Evolutionary conservation across 2,888 invertebrate genomes (phyloP).

Genomic region (Cryptocephalus primarius): DNA sequence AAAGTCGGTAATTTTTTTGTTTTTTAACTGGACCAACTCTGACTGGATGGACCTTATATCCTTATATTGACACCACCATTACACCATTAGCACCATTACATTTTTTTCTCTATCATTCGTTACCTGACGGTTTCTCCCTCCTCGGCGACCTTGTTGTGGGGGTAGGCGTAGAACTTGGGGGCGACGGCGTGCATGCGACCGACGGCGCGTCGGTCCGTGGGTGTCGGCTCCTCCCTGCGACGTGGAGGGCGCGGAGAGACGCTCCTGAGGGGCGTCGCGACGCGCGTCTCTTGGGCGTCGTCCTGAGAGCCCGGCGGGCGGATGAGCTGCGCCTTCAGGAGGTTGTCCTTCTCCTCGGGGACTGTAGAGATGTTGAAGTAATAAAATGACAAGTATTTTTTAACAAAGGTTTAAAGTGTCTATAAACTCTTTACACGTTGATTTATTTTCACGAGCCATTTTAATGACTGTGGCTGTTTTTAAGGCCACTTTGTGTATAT

Average conservation of each 20-base stretch:
- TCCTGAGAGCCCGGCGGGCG: conserved; percentile 47
- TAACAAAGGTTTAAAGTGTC: neutral
- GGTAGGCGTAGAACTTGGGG: conserved; percentile 78
- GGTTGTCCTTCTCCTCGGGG: conserved; percentile 72
- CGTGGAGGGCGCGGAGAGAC: conserved; percentile 16
- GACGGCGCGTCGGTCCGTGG: neutral
- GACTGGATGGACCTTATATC: too few species aligned
- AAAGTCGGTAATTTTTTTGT: too few species aligned
- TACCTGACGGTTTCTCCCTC: conserved; percentile 66
- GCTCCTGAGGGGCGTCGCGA: conserved; percentile 20
- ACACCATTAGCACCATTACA: too few species aligned
- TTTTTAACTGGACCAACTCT: too few species aligned
- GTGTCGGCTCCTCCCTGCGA: neutral
- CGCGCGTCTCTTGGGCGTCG: conserved; percentile 17
- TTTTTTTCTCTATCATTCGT: too few species aligned
- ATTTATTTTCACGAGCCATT: neutral
- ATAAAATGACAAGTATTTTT: conserved; percentile 1
- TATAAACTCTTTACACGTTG: neutral
- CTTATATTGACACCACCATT: too few species aligned
- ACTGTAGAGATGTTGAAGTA: conserved; percentile 40
- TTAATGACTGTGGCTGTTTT: too few species aligned
- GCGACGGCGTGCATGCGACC: conserved; percentile 35
- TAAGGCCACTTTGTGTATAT: too few species aligned
- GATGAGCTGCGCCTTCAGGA: conserved; percentile 56
- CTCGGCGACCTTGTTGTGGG: conserved; percentile 73